Conservation (phyloP, 92 coral and sea anemone genomes). For the Phenganax marumi region DNA sequence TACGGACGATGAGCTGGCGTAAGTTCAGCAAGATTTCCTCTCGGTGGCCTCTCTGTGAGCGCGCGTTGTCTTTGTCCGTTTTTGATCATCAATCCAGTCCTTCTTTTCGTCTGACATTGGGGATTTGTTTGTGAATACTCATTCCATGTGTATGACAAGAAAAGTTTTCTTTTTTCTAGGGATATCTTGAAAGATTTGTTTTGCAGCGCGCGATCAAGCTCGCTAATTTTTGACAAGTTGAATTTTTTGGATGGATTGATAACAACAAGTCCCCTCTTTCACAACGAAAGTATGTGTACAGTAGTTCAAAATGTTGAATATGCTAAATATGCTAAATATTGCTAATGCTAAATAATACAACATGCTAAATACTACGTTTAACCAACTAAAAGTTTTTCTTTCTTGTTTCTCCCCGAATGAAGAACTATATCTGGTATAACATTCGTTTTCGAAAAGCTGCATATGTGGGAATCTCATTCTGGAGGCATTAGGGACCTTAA, state of each 20-base stretch:
- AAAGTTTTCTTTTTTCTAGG: neutral
- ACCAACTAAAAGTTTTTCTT: too few relatives aligned
- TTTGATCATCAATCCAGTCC: neutral
- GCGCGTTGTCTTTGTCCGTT: neutral
- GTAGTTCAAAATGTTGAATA: neutral
- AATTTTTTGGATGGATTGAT: constrained; percentile 42
- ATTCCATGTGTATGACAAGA: neutral
- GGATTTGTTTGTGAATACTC: too few relatives aligned
- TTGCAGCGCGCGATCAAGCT: constrained; percentile 35
- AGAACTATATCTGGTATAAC: too few relatives aligned
- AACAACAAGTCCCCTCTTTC: constrained; percentile 29
- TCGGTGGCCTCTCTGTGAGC: neutral
- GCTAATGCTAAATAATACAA: too few relatives aligned
- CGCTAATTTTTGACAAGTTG: constrained; percentile 17
- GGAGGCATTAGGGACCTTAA: too few relatives aligned
- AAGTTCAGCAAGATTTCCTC: neutral
- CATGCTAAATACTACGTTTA: too few relatives aligned
- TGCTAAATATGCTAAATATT: too few relatives aligned
- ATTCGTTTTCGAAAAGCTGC: too few relatives aligned
- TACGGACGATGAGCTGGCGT: constrained; percentile 77
- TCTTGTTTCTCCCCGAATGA: too few relatives aligned
- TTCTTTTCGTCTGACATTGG: too few relatives aligned
- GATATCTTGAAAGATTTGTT: constrained; percentile 32
- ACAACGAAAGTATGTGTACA: constrained; percentile 9
- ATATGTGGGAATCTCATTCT: too few relatives aligned